phyloP scores from a whole-genome alignment of 2,113 vertebrate genomes.

The Actenoides hombroni region DNA sequence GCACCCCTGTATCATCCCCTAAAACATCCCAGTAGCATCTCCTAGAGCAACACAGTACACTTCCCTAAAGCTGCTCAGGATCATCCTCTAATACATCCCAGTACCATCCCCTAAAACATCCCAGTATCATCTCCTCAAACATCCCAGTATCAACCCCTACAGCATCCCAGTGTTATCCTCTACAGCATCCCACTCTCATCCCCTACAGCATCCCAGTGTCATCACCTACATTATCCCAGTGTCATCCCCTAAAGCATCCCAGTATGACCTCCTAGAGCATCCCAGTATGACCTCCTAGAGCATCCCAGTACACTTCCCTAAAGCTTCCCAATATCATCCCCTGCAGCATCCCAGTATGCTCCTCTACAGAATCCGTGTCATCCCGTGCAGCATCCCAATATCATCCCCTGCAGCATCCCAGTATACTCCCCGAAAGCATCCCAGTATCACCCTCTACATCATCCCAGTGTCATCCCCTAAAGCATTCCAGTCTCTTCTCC shows the following conservation, averaged over 20 bases:
- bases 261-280: rapidly evolving
- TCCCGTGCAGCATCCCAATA: neutral
- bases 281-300: no score
- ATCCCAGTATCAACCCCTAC: neutral
- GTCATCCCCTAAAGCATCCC: rapidly evolving
- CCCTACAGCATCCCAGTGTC: neutral
- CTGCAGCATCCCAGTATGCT: neutral
- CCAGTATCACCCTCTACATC: neutral
- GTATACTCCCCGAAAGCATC: neutral
- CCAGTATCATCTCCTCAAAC: neutral
- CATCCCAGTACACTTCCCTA: neutral
- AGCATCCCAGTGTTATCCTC: neutral
- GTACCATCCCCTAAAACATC: neutral
- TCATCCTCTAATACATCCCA: neutral
- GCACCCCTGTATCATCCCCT: no score
- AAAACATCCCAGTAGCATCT: neutral
- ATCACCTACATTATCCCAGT: neutral
- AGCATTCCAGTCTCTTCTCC: neutral
- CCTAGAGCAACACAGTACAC: neutral
- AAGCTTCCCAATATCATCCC: no score
- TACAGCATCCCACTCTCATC: no score
- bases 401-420: neutral
- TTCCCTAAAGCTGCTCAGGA: neutral
- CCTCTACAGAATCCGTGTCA: neutral
- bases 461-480: neutral